Conservation (phyloP, 2,113 vertebrate species). For the Stigmatopora nigra region DNA sequence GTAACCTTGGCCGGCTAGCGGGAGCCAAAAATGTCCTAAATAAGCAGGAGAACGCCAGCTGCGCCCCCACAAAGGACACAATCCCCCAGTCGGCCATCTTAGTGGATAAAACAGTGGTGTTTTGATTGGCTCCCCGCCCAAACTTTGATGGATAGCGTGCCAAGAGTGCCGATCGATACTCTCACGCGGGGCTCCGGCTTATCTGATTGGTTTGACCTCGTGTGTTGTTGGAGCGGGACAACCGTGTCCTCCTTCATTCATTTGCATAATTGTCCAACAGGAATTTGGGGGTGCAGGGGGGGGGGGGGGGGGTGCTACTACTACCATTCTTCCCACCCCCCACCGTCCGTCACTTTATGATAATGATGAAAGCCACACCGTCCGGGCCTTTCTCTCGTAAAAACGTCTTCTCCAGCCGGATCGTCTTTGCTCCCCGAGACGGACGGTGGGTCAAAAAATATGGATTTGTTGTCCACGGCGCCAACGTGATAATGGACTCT, state of each 20-base stretch:
- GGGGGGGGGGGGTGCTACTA: too few species aligned
- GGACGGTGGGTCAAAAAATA: constrained; percentile 15
- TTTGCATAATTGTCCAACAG: constrained; percentile 41
- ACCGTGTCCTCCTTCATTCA: constrained; percentile 32
- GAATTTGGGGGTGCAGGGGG: constrained; percentile 9
- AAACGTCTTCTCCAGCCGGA: constrained; percentile 3
- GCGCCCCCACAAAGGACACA: constrained; percentile 24
- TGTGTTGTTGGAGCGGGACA: constrained; percentile 21
- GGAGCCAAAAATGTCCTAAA: constrained; percentile 41
- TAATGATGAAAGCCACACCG: constrained; percentile 50
- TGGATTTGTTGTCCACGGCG: constrained; percentile 19
- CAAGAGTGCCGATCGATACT: constrained; percentile 18
- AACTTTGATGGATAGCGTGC: constrained; percentile 27
- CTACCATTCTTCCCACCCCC: constrained; percentile 13
- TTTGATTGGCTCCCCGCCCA: constrained; percentile 36
- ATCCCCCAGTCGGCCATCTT: constrained; percentile 29
- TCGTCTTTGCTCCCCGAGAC: not conserved
- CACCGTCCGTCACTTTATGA: constrained; percentile 51
- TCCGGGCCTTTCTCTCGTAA: constrained; percentile 20
- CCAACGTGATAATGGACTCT: constrained; percentile 54
- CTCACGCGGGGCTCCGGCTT: constrained; percentile 18
- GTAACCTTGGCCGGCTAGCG: constrained; percentile 53
- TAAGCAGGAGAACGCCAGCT: constrained; percentile 34
- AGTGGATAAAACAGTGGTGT: constrained; percentile 25
- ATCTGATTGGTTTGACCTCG: constrained; percentile 44